Evolutionary conservation across 64 coral and sea anemone genomes (phyloP).

Genomic region (Dendrophyllia cribrosa): DNA sequence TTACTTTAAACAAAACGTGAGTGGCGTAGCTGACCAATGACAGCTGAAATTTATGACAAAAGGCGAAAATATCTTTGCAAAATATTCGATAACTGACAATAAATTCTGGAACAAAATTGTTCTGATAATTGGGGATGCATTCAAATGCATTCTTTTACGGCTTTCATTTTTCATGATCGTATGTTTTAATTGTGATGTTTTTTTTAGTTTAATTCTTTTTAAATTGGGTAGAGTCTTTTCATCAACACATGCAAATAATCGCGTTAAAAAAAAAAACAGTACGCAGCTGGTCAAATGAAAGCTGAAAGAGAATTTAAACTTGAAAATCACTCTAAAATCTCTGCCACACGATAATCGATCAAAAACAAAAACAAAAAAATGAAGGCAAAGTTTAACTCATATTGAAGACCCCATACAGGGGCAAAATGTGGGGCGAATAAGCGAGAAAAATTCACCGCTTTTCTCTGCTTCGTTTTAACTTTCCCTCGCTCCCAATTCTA

Average conservation of each 20-base stretch:
- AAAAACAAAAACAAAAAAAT: no score
- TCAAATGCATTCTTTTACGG: not conserved
- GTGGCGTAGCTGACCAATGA: not conserved
- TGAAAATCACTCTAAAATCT: not conserved
- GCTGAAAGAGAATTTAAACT: not conserved
- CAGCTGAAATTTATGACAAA: not conserved
- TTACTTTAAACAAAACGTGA: not conserved
- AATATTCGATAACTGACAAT: not conserved
- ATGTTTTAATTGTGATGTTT: not conserved
- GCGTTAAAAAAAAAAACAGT: not conserved
- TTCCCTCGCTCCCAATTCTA: no score
- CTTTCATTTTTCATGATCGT: no score
- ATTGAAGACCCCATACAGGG: no score
- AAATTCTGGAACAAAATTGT: not conserved
- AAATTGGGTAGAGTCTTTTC: not conserved
- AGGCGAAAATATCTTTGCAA: not conserved
- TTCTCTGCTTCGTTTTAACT: no score
- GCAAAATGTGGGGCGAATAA: no score
- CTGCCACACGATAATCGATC: not conserved
- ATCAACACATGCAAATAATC: slow-evolving; percentile 23
- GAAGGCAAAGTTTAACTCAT: no score
- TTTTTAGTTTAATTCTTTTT: not conserved
- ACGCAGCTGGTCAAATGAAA: slow-evolving; percentile 26
- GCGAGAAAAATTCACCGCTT: no score
- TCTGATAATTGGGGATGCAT: not conserved